A percentile compares a stretch with the other conserved stretches of the same genome.
Conservation (phyloP, 2,888 invertebrate genomes). For the Sicus ferrugineus region DNA sequence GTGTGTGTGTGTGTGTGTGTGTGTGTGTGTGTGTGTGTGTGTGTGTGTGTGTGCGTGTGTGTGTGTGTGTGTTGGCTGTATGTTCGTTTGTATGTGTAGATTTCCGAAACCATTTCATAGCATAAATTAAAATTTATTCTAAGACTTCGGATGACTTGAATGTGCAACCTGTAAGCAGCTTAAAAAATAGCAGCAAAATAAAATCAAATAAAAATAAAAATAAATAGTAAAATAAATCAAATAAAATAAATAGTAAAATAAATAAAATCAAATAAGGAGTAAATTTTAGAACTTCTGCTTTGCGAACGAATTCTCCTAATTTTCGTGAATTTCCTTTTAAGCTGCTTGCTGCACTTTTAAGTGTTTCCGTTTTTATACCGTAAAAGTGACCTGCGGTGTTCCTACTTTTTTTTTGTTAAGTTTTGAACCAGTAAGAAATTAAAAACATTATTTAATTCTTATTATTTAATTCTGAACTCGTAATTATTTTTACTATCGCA, state of each 20-base stretch:
- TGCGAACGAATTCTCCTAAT: slow-evolving; percentile 6
- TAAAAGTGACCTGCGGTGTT: neutral
- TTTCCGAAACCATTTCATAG: no score
- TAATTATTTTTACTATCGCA: no score
- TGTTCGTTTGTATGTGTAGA: slow-evolving; percentile 43
- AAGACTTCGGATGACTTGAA: slow-evolving; percentile 23
- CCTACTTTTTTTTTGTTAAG: no score
- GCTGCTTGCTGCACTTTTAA: slow-evolving; percentile 16
- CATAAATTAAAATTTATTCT: slow-evolving; percentile 20
- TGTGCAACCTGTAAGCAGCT: slow-evolving; percentile 25
- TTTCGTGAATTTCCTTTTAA: slow-evolving; percentile 13
- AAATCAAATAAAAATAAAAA: neutral
- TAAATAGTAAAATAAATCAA: neutral
- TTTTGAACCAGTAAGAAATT: no score
- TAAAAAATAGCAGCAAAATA: slow-evolving; percentile 12
- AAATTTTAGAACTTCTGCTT: no score
- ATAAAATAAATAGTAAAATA: slow-evolving; percentile 9
- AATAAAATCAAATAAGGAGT: no score
- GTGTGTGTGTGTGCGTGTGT: neutral
- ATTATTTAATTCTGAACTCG: no score
- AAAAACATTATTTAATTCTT: no score
- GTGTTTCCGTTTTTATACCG: neutral
- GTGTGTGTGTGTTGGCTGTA: slow-evolving; percentile 40
- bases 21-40: neutral
- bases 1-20: neutral